Conservation (phyloP, 2,888 invertebrate genomes). For the Pterobdella sp. region DNA sequence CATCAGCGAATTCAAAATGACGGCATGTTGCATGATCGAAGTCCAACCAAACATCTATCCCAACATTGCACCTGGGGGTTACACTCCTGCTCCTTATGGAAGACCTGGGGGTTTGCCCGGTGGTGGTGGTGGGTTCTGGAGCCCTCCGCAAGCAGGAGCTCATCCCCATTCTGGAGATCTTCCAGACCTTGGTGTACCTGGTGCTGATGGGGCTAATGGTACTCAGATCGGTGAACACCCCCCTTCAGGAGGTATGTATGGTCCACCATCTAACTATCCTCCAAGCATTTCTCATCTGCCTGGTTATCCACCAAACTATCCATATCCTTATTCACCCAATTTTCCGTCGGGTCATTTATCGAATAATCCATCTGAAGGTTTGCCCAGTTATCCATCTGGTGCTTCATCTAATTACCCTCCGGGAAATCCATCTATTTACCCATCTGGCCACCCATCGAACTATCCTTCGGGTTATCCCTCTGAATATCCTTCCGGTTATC, state of each 20-base stretch:
- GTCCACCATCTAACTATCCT: not conserved
- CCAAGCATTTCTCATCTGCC: not conserved
- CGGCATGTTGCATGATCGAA: constrained; percentile 14
- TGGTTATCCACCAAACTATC: not conserved
- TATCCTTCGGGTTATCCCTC: not conserved
- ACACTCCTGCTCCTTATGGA: not conserved
- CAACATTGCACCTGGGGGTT: not conserved
- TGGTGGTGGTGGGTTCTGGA: not conserved
- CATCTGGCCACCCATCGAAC: too few species aligned
- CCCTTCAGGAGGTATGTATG: not conserved
- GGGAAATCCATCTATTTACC: not conserved
- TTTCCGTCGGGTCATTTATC: not conserved
- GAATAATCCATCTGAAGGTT: not conserved
- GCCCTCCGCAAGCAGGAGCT: too few species aligned
- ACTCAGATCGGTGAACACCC: not conserved
- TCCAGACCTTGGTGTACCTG: not conserved
- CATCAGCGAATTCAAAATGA: constrained; percentile 20
- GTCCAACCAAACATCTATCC: not conserved
- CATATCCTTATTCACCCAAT: not conserved
- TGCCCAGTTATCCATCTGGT: not conserved
- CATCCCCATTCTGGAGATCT: too few species aligned
- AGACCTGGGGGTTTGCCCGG: not conserved
- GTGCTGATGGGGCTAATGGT: not conserved
- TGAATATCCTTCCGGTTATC: not conserved
- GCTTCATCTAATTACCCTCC: not conserved